Evolutionary conservation across 1,140 invertebrate genomes (phyloP).

Genomic region (Muscidifurax raptorellus): DNA sequence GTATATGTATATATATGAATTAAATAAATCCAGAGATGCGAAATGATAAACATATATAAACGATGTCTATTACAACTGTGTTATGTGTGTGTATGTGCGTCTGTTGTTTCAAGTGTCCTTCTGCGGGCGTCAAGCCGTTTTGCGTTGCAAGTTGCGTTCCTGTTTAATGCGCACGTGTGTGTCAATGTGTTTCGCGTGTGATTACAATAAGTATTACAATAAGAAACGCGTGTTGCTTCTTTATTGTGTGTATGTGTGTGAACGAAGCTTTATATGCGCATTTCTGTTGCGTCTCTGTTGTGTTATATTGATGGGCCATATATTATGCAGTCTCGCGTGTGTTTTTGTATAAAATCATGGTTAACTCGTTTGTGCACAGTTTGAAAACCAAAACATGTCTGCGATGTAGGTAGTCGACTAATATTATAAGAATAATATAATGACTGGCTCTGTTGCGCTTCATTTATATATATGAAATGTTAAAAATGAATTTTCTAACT

Average conservation of each 20-base stretch:
- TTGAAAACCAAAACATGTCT: constrained; percentile 27
- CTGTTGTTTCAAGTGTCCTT: not conserved
- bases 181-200: not conserved
- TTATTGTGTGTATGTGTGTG: constrained; percentile 49
- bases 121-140: not conserved
- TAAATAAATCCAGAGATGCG: not conserved
- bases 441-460: not conserved
- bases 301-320: not conserved
- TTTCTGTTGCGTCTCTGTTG: not conserved
- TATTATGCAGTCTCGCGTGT: not conserved
- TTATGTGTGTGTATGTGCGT: not conserved
- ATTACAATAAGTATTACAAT: not conserved
- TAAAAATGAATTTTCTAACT: constrained; percentile 50
- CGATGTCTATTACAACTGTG: not conserved
- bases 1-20: constrained; percentile 1
- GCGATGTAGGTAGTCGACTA: not conserved
- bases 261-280: constrained; percentile 8
- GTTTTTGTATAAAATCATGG: not conserved
- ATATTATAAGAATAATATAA: not conserved
- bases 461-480: not conserved
- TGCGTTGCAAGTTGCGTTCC: not conserved
- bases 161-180: not conserved
- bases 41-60: not conserved
- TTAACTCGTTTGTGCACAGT: constrained; percentile 34
- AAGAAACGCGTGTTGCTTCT: not conserved